phyloP scores from a whole-genome alignment of 2,888 invertebrate species.

The Drosophila koepferae region DNA sequence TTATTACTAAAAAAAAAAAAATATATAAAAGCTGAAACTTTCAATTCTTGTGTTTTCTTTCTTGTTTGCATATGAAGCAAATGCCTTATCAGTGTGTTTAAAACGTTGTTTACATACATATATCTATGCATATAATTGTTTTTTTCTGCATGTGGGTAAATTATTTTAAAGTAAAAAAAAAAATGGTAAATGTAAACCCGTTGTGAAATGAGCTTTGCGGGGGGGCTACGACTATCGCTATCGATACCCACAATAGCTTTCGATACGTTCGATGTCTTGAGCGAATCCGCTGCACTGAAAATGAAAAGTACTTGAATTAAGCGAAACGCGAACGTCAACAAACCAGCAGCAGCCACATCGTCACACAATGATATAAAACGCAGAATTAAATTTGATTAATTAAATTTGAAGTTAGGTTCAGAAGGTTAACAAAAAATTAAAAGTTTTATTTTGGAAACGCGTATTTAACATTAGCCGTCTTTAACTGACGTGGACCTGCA shows the following conservation, averaged over 20 bases:
- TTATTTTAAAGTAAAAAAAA: background rate
- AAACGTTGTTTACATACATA: background rate
- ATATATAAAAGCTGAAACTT: conserved; percentile 28
- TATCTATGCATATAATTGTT: background rate
- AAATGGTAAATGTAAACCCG: conserved; percentile 10
- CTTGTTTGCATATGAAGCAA: background rate
- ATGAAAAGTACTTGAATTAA: conserved; percentile 47
- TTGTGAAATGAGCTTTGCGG: conserved; percentile 16
- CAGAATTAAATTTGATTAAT: conserved; percentile 6
- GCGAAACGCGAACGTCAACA: conserved; percentile 54
- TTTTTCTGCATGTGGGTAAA: background rate
- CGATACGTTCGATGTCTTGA: conserved; percentile 25
- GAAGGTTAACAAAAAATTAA: background rate
- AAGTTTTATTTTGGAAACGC: background rate
- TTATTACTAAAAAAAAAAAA: conserved; percentile 51
- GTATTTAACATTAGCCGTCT: conserved; percentile 4
- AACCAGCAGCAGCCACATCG: conserved; percentile 53
- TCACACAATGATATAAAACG: conserved; percentile 25
- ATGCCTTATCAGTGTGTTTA: background rate
- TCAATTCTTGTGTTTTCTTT: conserved; percentile 1
- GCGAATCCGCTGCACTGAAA: conserved; percentile 37
- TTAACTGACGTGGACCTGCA: conserved; percentile 58
- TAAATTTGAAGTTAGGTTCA: background rate
- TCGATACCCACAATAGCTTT: conserved; percentile 12
- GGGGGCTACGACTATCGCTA: conserved; percentile 31